Evolutionary conservation across 1,140 invertebrate species (phyloP).

Genomic region (Euura saliciscinereae): DNA sequence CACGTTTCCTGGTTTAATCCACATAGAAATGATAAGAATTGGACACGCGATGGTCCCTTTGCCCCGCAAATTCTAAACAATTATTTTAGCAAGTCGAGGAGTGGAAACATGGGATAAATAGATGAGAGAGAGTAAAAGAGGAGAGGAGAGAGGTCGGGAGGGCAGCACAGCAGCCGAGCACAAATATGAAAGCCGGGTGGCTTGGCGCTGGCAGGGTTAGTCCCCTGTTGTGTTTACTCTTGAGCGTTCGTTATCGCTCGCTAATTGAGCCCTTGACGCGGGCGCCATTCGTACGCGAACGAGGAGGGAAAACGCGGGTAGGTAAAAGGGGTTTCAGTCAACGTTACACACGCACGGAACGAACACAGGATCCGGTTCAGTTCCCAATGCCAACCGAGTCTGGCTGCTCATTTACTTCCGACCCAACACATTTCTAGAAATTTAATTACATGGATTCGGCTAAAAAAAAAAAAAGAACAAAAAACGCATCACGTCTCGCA

Average conservation of each 20-base stretch:
- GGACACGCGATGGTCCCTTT: not conserved
- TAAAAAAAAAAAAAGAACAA: not conserved
- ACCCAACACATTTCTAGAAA: not conserved
- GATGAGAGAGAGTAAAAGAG: not conserved
- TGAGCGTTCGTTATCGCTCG: conserved; percentile 41
- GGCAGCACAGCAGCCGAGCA: not conserved
- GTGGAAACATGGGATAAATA: too few relatives aligned
- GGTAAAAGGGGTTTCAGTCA: not conserved
- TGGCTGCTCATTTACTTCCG: not conserved
- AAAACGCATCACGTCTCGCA: not conserved
- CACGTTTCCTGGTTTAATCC: not conserved
- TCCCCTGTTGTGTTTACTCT: conserved; percentile 34
- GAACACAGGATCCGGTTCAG: conserved; percentile 21
- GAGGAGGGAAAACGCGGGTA: not conserved
- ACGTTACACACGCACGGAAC: conserved; percentile 11
- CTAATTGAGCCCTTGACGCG: conserved; percentile 43
- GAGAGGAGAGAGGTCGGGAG: not conserved
- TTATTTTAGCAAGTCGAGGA: too few relatives aligned
- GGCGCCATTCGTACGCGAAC: conserved; percentile 30
- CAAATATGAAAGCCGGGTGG: conserved; percentile 10
- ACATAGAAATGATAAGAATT: not conserved
- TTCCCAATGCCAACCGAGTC: conserved; percentile 24
- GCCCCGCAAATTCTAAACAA: too few relatives aligned
- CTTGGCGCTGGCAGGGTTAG: conserved; percentile 2
- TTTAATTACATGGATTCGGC: not conserved